Conservation (phyloP, 2,113 vertebrate genomes). For the Brienomyrus longianalis region DNA sequence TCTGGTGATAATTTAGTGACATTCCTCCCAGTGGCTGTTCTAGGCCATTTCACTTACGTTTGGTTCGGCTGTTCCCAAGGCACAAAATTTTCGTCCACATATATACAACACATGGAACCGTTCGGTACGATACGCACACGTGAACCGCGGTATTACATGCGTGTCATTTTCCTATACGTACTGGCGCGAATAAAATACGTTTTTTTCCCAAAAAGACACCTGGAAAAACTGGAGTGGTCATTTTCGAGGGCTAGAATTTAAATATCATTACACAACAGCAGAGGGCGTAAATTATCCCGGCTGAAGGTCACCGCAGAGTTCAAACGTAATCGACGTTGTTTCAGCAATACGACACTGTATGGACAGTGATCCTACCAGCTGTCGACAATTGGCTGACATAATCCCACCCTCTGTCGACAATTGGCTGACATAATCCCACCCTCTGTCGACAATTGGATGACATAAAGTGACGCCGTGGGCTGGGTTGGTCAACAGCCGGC, state of each 20-base stretch:
- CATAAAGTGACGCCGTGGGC: not conserved
- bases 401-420: not conserved
- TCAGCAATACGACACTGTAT: not conserved
- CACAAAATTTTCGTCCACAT: too few relatives aligned
- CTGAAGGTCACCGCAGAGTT: not conserved
- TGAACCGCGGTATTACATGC: not conserved
- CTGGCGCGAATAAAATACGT: not conserved
- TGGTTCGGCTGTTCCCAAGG: too few relatives aligned
- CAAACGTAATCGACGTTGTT: not conserved
- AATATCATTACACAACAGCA: not conserved
- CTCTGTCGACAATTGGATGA: too few relatives aligned
- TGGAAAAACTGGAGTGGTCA: not conserved
- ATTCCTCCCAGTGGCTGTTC: not conserved
- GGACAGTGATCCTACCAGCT: not conserved
- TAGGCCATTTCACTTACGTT: too few relatives aligned
- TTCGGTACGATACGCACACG: not conserved
- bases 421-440: not conserved
- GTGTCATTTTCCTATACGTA: not conserved
- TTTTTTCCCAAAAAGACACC: not conserved
- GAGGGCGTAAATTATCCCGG: not conserved
- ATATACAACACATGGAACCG: not conserved
- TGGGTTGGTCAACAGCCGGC: not conserved
- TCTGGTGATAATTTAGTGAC: not conserved
- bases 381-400: not conserved
- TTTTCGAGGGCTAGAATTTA: not conserved